A percentile compares a stretch with the other conserved stretches of the same genome.
Evolutionary conservation across 2,888 invertebrate genomes (phyloP).

Genomic region (Bugulina stolonifera): DNA sequence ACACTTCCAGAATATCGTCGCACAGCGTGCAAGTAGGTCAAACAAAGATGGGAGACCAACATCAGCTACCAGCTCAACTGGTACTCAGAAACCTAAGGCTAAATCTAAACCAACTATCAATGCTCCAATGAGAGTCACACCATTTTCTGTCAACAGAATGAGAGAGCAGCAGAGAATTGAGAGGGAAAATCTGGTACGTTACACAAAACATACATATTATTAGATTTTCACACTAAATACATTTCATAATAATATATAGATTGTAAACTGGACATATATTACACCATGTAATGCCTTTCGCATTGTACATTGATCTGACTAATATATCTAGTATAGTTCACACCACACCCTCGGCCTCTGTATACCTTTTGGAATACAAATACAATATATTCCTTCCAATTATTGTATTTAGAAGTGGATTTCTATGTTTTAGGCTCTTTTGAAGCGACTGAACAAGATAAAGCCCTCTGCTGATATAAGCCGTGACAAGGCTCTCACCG

Average conservation of each 20-base stretch:
- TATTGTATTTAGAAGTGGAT: too few relatives aligned
- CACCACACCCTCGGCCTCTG: too few relatives aligned
- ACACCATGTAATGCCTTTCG: too few relatives aligned
- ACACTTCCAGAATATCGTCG: conserved; percentile 2
- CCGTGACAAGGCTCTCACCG: not conserved
- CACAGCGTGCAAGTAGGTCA: not conserved
- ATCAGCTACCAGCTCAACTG: not conserved
- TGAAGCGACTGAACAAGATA: conserved; percentile 5
- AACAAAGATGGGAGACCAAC: not conserved
- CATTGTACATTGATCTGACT: too few relatives aligned
- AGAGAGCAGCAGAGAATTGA: conserved; percentile 26
- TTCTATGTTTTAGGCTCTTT: not conserved
- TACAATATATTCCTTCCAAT: too few relatives aligned
- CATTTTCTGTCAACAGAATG: conserved; percentile 2
- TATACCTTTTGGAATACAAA: too few relatives aligned
- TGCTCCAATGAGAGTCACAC: conserved; percentile 16
- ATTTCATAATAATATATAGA: too few relatives aligned
- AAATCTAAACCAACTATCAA: not conserved
- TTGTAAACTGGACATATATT: too few relatives aligned
- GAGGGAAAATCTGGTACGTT: conserved; percentile 22
- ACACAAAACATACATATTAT: too few relatives aligned
- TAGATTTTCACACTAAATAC: too few relatives aligned
- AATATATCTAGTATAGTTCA: too few relatives aligned
- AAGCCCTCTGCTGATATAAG: conserved; percentile 16
- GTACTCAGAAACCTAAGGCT: not conserved